These are phyloP conservation scores for Ephialtes manifestator DNA, from an alignment of 2,888 invertebrate species.

Conservation along the genomic window DNA sequence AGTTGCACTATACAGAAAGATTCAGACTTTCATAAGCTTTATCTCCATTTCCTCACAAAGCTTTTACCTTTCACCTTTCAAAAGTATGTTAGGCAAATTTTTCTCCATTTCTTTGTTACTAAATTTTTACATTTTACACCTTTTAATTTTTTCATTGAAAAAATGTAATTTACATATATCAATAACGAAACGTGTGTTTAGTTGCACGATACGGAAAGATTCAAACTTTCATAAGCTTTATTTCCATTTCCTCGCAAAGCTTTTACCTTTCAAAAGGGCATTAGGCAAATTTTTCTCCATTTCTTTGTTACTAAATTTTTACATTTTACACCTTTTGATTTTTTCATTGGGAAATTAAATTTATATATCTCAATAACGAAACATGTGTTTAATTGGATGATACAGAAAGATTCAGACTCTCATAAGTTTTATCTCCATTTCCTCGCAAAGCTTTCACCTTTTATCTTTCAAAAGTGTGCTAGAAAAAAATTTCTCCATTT, in stretches of 20 bases:
- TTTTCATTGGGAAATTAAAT: too few relatives aligned
- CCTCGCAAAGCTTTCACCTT: conserved; percentile 21
- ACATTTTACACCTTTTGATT: too few relatives aligned
- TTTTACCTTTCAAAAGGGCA: conserved; percentile 7
- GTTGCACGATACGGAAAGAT: not conserved
- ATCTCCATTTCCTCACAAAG: conserved; percentile 24
- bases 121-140: too few relatives aligned
- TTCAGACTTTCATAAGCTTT: conserved; percentile 31
- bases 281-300: not conserved
- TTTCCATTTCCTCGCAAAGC: conserved; percentile 29
- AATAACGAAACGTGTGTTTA: not conserved
- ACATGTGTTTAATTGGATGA: not conserved
- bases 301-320: too few relatives aligned
- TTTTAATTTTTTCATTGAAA: too few relatives aligned
- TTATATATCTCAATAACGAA: too few relatives aligned
- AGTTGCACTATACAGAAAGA: not conserved
- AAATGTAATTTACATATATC: too few relatives aligned
- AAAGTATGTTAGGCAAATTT: not conserved
- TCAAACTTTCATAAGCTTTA: conserved; percentile 33
- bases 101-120: not conserved
- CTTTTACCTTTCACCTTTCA: conserved; percentile 33
- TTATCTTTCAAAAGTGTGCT: conserved; percentile 7
- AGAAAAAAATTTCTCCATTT: not conserved
- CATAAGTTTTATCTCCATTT: conserved; percentile 43
- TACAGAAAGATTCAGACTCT: not conserved